Base-by-base conservation (phyloP, 2,888 invertebrate species). In the Noctua comes region DNA sequence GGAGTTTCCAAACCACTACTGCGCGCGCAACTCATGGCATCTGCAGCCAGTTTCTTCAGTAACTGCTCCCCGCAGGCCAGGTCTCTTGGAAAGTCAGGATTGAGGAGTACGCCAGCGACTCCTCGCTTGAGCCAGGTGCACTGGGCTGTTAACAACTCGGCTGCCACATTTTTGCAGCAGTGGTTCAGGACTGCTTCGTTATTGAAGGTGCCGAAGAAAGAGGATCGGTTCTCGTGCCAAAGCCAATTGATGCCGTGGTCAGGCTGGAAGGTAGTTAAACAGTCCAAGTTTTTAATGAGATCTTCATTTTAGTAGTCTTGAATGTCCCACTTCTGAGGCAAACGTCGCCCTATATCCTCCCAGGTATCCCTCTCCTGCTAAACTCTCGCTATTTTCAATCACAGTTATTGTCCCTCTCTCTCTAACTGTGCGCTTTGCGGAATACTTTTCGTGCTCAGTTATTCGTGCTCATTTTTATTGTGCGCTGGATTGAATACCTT, bases 41-140 rank as follows among this genome's bases (percentile, higher is more conserved):
- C 94, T 27, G 92, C 90, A 0, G 91, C 91, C 82, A 97, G 82
- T 80, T 92, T 95, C 78, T 90, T 93, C 66, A 96, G 72, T 36
- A 97, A 86, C 68, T 91, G 90, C 36, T 91, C 91, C 1, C 94
- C 93, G 81, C 97, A 96, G 0, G 69, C 80, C 66, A 86, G 86
- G 7, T 95, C 89, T 18, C 69, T 83, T 1, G 77, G 82, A 76
- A 92, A 95, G 86, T 96, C 96, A 51, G 95, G 94, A 65, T 90
- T 93, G 0, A 96, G 87, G 4, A 96, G 88, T 2, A 96, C 83
- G 11, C 96, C 97, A 2, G 93, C 78, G 1, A 93, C 91, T 21
- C 96, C 96, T 74, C 94, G 90, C 62, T 94, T 92, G 16, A 96
- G 77, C 96, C 97, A 97, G 16, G 91, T 83, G 73, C 96, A 96